Conservation (phyloP, 2,797 vertebrate genomes). For the Argya squamiceps region DNA sequence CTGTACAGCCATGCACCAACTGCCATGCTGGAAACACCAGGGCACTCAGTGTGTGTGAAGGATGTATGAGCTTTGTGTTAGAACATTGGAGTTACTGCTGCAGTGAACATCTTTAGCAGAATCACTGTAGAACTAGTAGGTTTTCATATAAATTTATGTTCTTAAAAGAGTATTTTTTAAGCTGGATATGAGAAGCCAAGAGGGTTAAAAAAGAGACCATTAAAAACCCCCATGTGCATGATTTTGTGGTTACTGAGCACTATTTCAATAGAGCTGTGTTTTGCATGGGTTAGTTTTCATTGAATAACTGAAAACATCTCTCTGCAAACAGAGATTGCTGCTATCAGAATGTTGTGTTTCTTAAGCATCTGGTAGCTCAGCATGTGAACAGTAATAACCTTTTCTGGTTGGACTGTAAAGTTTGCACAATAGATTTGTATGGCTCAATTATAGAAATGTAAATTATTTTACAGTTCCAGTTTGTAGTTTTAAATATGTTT, state of each 20-base stretch:
- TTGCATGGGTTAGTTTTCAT: background rate
- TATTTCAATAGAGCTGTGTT: background rate
- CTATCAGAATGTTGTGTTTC: background rate
- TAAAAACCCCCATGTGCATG: background rate
- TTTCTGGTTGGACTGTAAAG: background rate
- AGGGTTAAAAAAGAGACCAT: background rate
- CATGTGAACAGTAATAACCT: background rate
- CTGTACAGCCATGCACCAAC: background rate
- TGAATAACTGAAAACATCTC: background rate
- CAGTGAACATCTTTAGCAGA: background rate
- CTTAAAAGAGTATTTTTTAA: background rate
- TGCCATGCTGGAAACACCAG: background rate
- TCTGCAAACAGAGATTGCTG: background rate
- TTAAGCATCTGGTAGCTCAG: background rate
- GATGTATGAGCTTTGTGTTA: background rate
- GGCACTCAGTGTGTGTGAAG: background rate
- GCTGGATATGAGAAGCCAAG: background rate
- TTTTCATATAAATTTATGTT: background rate
- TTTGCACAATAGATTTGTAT: background rate
- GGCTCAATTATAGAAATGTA: background rate
- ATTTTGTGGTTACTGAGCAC: background rate
- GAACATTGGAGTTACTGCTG: background rate
- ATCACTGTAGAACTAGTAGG: background rate
- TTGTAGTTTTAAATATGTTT: background rate
- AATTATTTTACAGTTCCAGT: background rate